Base-by-base conservation (phyloP, 2,888 invertebrate genomes). In the Perizoma affinitatum region DNA sequence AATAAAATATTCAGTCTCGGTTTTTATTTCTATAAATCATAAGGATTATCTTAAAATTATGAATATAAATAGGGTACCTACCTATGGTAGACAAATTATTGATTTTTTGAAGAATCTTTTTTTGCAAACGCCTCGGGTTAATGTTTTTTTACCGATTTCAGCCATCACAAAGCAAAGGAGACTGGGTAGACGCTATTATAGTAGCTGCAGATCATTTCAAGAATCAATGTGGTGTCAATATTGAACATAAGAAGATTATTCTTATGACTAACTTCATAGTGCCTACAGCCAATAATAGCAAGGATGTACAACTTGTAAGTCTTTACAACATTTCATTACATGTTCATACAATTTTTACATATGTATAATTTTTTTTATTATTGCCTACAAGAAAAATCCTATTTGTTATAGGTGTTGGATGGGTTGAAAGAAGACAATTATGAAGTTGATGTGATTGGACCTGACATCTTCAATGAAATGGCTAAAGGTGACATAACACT, bases 141-240 rank as follows among this genome's bases (percentile, higher is more conserved):
- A 22, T 22, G 22, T 22, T 22, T 22, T 35, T n/a, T 48, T 48
- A 9, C 42, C 6, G 33, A 36, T 61, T 62, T 35, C 72, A 93
- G 80, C 85, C 93, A 43, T 82, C 92, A 7, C 82, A 88, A n/a
- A 83, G 87, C 9, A 81, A 73, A 58, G 95, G 94, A 0, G 94
- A 96, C 74, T 96, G 96, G 95, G 83, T 96, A 66, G 95, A 95
- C 83, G 92, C 93, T 1, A 73, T 95, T 0, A 75, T 93, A 41
- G 93, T 94, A 8, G 95, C 94, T 5, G 87, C 93, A 57, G 88
- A 93, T 49, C 84, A 93, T 67, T 86, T 94, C 46, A 87, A 88
- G 61, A 82, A 86, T 68, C 78, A 80, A 33, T 68, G 70, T 53
- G 80, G 78, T 11, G 70, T 73, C 0, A 90, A 86, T 55, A 79